A percentile compares a stretch with the other conserved stretches of the same genome.
Evolutionary conservation across 2,888 invertebrate genomes (phyloP).

Genomic region (Tineola bisselliella): DNA sequence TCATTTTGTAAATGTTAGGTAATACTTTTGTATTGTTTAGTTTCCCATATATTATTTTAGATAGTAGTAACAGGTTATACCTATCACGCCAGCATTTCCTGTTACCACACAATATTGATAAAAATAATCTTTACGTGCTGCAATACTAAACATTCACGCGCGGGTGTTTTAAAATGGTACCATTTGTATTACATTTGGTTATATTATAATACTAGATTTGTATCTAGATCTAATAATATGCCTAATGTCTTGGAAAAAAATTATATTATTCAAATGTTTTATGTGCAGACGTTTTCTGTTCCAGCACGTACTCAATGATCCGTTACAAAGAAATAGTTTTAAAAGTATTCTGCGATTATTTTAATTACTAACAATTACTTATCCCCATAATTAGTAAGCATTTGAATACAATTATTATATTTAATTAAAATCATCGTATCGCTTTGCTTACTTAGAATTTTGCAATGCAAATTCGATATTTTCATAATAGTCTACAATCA

Average conservation of each 20-base stretch:
- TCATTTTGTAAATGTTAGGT: neutral
- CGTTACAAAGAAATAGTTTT: slow-evolving; percentile 26
- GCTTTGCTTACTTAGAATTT: neutral
- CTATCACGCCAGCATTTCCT: slow-evolving; percentile 3
- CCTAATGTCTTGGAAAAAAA: neutral
- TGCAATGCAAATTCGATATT: slow-evolving; percentile 9
- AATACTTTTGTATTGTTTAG: neutral
- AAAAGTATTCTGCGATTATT: too few relatives aligned
- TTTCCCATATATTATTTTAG: neutral
- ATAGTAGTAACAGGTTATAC: neutral
- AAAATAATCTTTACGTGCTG: neutral
- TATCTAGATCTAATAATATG: too few relatives aligned
- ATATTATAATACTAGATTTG: too few relatives aligned
- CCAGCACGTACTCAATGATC: slow-evolving; percentile 29
- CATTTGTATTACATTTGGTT: neutral
- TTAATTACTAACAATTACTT: too few relatives aligned
- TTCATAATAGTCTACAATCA: slow-evolving; percentile 25
- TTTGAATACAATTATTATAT: too few relatives aligned
- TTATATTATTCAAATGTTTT: neutral
- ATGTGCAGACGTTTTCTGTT: slow-evolving; percentile 31
- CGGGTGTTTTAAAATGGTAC: neutral
- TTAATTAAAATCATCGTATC: neutral
- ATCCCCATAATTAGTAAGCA: too few relatives aligned
- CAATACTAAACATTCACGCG: neutral
- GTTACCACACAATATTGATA: neutral